Conservation (phyloP, 2,113 vertebrate genomes). For the Electrona antarctica region DNA sequence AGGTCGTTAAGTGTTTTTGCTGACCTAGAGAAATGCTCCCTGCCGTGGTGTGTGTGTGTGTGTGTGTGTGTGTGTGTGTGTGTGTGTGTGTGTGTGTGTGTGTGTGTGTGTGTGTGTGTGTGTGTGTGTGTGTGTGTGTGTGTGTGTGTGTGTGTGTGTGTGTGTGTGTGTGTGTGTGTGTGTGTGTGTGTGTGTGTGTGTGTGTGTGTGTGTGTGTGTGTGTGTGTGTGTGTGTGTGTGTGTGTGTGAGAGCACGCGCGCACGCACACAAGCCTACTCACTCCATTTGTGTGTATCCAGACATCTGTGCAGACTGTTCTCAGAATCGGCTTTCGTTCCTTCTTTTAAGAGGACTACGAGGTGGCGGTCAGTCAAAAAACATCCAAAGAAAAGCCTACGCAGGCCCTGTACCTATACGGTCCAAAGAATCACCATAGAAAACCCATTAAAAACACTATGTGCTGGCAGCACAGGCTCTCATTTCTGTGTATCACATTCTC, state of each 20-base stretch:
- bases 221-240: constrained; percentile 7
- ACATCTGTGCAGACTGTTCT: constrained; percentile 40
- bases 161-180: too few relatives aligned
- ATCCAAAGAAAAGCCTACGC: constrained; percentile 2
- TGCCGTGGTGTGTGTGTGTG: constrained; percentile 1
- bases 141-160: too few relatives aligned
- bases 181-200: too few relatives aligned
- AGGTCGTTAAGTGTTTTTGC: constrained; percentile 4
- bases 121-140: too few relatives aligned
- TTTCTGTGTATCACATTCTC: constrained; percentile 46
- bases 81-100: too few relatives aligned
- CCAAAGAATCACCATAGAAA: constrained; percentile 15
- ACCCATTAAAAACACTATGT: constrained; percentile 9
- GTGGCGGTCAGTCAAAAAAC: constrained; percentile 30
- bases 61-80: neutral
- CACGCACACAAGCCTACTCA: neutral
- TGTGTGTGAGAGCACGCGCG: neutral
- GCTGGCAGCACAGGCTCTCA: constrained; percentile 34
- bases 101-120: too few relatives aligned
- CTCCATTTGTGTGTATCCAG: constrained; percentile 1
- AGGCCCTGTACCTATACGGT: constrained; percentile 17
- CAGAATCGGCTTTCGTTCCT: constrained; percentile 23
- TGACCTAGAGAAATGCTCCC: constrained; percentile 27
- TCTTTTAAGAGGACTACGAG: constrained; percentile 17
- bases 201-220: too few relatives aligned